Evolutionary conservation across 2,888 invertebrate species (phyloP).

Genomic region (Acrocyrtus sp.): DNA sequence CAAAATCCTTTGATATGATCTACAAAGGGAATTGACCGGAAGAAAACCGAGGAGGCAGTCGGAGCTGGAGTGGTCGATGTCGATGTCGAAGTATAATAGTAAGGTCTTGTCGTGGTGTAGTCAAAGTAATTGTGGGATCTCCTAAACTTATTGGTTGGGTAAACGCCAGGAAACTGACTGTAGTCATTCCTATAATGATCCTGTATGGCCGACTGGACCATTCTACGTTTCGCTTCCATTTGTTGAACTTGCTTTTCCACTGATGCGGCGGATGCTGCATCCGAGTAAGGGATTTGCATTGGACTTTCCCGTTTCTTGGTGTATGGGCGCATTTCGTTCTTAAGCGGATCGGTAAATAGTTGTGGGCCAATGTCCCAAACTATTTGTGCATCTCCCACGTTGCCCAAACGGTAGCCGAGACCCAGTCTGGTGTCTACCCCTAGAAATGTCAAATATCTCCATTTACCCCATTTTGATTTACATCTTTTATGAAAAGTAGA

Average conservation of each 20-base stretch:
- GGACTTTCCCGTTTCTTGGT: conserved; percentile 35
- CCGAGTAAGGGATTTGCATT: neutral
- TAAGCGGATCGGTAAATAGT: conserved; percentile 61
- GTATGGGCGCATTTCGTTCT: conserved; percentile 51
- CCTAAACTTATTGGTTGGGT: conserved; percentile 23
- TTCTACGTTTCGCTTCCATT: conserved; percentile 39
- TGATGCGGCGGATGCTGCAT: conserved; percentile 15
- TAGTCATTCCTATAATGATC: conserved; percentile 28
- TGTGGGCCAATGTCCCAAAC: conserved; percentile 63
- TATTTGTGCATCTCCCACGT: conserved; percentile 62
- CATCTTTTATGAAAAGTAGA: neutral
- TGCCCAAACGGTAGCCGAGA: conserved; percentile 62
- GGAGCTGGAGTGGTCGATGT: neutral
- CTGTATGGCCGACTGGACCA: conserved; percentile 45
- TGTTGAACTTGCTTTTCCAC: conserved; percentile 36
- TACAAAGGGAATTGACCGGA: conserved; percentile 22
- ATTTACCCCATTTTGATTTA: too few relatives aligned
- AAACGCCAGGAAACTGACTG: conserved; percentile 35
- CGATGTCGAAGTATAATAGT: neutral
- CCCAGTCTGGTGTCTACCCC: conserved; percentile 63
- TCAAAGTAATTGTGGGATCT: conserved; percentile 5
- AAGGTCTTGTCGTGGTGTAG: neutral
- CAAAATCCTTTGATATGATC: conserved; percentile 41
- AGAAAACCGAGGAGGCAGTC: conserved; percentile 8
- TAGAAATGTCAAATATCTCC: conserved; percentile 25